These are phyloP conservation scores for Forbesichthys agassizii DNA, from an alignment of 2,113 vertebrate species.

Conservation along the genomic window DNA sequence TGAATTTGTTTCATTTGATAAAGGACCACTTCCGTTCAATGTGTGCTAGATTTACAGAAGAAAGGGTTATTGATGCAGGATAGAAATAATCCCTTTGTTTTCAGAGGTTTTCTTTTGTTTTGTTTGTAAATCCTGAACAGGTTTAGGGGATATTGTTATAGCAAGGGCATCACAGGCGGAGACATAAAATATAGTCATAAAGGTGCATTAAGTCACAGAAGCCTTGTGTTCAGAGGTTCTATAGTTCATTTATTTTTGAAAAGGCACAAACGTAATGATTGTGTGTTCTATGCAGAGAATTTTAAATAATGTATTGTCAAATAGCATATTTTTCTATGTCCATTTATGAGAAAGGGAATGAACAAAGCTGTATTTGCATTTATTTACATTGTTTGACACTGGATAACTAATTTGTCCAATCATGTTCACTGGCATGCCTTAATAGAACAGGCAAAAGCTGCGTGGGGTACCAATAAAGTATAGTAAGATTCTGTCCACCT, in stretches of 20 bases:
- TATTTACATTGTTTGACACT: constrained; percentile 56
- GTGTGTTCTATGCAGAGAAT: constrained; percentile 21
- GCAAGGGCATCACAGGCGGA: constrained; percentile 3
- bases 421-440: constrained; percentile 51
- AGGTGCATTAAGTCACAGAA: constrained; percentile 4
- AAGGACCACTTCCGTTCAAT: constrained; percentile 23
- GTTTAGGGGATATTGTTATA: constrained; percentile 7
- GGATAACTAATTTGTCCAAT: constrained; percentile 43
- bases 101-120: constrained; percentile 3
- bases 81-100: constrained; percentile 23
- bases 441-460: constrained; percentile 41
- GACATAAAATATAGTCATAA: constrained; percentile 3
- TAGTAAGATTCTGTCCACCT: background rate
- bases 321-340: constrained; percentile 26
- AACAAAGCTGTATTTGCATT: constrained; percentile 52
- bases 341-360: constrained; percentile 49
- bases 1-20: constrained; percentile 19
- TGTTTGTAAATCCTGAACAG: constrained; percentile 24
- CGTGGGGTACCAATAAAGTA: constrained; percentile 14
- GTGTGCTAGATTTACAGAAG: constrained; percentile 6
- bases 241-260: constrained; percentile 12
- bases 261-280: constrained; percentile 13
- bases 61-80: constrained; percentile 25
- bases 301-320: constrained; percentile 13
- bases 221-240: constrained; percentile 11